Evolutionary conservation across 2,888 invertebrate genomes (phyloP).

Genomic region (Leptothorax acervorum): DNA sequence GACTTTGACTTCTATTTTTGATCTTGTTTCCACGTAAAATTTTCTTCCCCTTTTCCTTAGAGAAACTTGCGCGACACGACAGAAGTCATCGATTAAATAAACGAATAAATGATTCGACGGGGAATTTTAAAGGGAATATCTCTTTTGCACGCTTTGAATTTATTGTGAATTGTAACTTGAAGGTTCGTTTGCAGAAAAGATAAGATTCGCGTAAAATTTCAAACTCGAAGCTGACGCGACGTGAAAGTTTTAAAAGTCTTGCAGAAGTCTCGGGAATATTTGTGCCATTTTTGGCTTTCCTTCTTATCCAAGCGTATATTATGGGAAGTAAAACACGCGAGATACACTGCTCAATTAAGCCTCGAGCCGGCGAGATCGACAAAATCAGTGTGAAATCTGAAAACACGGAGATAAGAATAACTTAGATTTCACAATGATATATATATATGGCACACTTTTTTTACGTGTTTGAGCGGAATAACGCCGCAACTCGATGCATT

Average conservation of each 20-base stretch:
- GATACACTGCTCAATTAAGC: conserved; percentile 7
- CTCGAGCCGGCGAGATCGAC: conserved; percentile 10
- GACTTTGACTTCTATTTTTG: conserved; percentile 9
- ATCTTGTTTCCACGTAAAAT: background rate
- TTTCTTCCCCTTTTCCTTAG: background rate
- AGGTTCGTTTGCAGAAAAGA: background rate
- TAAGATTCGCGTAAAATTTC: background rate
- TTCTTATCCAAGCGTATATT: conserved; percentile 32
- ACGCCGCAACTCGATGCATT: conserved; percentile 4
- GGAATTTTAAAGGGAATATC: background rate
- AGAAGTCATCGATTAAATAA: background rate
- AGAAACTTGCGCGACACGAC: background rate
- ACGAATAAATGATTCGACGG: background rate
- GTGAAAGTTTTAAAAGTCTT: conserved; percentile 33
- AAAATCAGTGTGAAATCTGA: conserved; percentile 35
- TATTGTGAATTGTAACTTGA: background rate
- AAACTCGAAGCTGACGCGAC: background rate
- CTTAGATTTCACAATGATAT: conserved; percentile 13
- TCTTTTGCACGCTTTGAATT: background rate
- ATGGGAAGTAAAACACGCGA: conserved; percentile 13
- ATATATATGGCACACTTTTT: background rate
- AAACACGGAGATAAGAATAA: conserved; percentile 26
- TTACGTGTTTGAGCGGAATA: conserved; percentile 4
- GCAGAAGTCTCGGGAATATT: background rate
- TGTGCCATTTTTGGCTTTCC: conserved; percentile 37